Evolutionary conservation across 2,888 invertebrate genomes (phyloP).

Genomic region (Drosophila robusta): DNA sequence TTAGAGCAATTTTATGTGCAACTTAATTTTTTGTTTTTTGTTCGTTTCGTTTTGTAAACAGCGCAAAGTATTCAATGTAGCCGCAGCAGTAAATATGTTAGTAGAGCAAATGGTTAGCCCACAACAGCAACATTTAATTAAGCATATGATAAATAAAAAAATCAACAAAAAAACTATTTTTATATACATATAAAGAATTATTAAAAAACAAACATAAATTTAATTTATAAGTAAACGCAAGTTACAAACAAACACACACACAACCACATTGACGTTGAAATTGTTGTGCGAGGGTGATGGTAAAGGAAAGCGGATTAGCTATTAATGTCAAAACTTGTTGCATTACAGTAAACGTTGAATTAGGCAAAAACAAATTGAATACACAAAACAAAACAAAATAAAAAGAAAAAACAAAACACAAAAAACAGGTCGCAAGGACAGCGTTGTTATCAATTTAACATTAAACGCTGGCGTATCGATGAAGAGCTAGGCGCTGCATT

Average conservation of each 20-base stretch:
- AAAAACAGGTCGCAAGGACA: constrained; percentile 40
- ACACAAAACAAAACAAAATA: constrained; percentile 21
- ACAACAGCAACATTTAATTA: constrained; percentile 81
- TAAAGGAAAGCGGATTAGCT: constrained; percentile 45
- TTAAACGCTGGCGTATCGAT: constrained; percentile 35
- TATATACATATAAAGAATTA: constrained; percentile 64
- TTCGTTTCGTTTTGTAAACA: constrained; percentile 34
- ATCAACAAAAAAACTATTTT: constrained; percentile 63
- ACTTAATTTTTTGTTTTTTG: constrained; percentile 8
- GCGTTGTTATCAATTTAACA: constrained; percentile 50
- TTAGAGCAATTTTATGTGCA: constrained; percentile 41
- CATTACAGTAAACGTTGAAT: constrained; percentile 53
- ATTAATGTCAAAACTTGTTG: constrained; percentile 68
- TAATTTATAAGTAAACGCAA: constrained; percentile 69
- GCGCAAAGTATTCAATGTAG: constrained; percentile 64
- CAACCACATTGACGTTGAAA: constrained; percentile 11
- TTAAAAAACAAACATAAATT: constrained; percentile 17
- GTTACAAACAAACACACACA: constrained; percentile 45
- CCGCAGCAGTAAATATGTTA: constrained; percentile 54
- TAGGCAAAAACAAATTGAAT: constrained; percentile 54
- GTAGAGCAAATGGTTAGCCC: constrained; percentile 61
- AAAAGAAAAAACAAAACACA: constrained; percentile 18
- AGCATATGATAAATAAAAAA: constrained; percentile 68
- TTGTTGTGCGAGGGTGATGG: constrained; percentile 37
- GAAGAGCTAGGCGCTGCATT: constrained; percentile 51